Conservation (phyloP, 2,888 invertebrate species). For the Andrena trimmerana region DNA sequence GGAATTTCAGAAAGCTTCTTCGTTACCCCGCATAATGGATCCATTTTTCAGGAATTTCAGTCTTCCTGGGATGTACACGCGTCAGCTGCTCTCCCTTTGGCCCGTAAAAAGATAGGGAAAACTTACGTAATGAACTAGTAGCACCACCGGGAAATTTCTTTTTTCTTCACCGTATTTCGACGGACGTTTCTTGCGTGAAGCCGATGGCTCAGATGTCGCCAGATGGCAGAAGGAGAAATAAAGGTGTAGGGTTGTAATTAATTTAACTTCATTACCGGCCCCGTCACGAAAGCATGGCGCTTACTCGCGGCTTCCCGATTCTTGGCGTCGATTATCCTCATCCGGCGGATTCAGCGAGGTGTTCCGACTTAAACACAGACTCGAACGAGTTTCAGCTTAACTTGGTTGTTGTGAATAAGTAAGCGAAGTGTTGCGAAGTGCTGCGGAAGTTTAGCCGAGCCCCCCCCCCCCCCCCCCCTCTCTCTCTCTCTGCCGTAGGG, state of each 20-base stretch:
- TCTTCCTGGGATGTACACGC: background rate
- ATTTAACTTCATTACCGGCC: conserved; percentile 22
- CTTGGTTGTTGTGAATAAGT: conserved; percentile 85
- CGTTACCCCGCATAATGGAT: conserved; percentile 24
- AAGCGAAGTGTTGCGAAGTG: conserved; percentile 84
- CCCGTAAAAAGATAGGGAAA: background rate
- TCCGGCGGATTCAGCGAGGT: conserved; percentile 77
- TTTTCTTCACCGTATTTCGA: no score
- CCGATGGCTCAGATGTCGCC: conserved; percentile 10
- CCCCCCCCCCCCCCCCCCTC: background rate
- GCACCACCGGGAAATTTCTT: no score
- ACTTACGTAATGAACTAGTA: background rate
- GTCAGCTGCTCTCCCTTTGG: no score
- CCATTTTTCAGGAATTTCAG: conserved; percentile 31
- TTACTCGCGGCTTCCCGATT: conserved; percentile 59
- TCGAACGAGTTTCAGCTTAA: conserved; percentile 82
- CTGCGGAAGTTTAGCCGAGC: conserved; percentile 76
- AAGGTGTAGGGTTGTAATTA: conserved; percentile 28
- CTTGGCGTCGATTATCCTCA: conserved; percentile 78
- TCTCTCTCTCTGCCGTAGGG: conserved; percentile 53
- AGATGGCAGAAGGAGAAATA: background rate
- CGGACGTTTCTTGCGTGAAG: no score
- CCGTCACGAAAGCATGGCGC: conserved; percentile 39
- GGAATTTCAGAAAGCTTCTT: conserved; percentile 55
- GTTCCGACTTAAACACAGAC: conserved; percentile 77